Evolutionary conservation across 1,140 invertebrate species (phyloP).

Genomic region (Batillaria attramentaria): DNA sequence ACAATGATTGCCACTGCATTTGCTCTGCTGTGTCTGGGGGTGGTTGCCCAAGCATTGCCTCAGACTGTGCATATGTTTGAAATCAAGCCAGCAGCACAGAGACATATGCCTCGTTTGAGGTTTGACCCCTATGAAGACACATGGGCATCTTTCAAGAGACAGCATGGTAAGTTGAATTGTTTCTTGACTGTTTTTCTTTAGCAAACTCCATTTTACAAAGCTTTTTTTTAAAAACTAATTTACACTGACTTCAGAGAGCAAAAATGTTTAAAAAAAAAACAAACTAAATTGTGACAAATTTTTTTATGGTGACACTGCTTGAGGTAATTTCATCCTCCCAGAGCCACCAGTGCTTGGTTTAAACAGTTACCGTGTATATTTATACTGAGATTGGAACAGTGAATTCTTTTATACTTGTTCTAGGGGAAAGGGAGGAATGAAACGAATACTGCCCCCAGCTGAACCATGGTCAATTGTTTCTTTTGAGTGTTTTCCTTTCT

Average conservation of each 20-base stretch:
- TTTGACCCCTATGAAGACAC: conserved; percentile 43
- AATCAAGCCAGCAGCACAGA: conserved; percentile 19
- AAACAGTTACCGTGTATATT: neutral
- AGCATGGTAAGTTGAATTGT: conserved; percentile 35
- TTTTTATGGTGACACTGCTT: neutral
- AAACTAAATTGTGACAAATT: neutral
- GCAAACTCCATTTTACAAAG: neutral
- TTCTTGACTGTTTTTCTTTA: neutral
- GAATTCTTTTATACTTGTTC: neutral
- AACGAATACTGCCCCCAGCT: neutral
- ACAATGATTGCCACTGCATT: too few relatives aligned
- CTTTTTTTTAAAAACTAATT: neutral
- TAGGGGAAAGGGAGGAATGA: neutral
- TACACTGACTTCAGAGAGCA: neutral
- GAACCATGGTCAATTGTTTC: neutral
- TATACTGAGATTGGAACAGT: neutral
- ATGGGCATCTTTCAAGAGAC: conserved; percentile 45
- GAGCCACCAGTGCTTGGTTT: too few relatives aligned
- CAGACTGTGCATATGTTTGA: conserved; percentile 36
- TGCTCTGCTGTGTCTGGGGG: conserved; percentile 8
- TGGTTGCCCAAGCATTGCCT: conserved; percentile 21
- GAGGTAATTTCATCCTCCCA: too few relatives aligned
- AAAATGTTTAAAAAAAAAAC: neutral
- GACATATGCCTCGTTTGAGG: too few relatives aligned
- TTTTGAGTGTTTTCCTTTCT: neutral